Base-by-base conservation (phyloP, 2,888 invertebrate species). In the Drosophila flavopinicola region DNA sequence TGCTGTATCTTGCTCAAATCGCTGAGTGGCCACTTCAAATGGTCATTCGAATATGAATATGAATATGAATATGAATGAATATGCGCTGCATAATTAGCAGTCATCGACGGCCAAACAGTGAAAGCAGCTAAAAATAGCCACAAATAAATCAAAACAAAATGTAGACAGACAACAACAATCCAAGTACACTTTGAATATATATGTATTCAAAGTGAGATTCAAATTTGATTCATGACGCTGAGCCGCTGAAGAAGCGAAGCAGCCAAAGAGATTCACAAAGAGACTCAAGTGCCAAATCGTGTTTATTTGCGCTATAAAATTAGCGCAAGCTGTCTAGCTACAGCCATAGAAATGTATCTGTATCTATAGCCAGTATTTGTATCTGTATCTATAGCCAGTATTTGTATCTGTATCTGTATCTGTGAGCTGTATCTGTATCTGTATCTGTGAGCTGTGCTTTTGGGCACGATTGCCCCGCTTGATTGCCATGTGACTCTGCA, bases 281-380 rank as follows among this genome's bases (percentile, higher is more conserved):
- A 48, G 70, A 56, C 77, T 83, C 82, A 83, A 83, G 87, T 87
- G 87, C 53, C 73, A 85, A 83, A 83, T 87, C 82, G 87, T 83
- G 82, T 83, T 87, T 83, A 74, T 83, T 87, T 87, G 74, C 78
- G 79, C 79, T 75, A 65, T 63, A 76, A 87, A 83, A 87, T 87
- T 83, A 83, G 80, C 83, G 74, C 85, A 75, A 57, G 45, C 32
- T 33, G 44, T 58, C 41, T 42, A 20, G 11, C 15, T 35, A 17
- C 6, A 41, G 30, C 32, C 25, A 23, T 25, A 39, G 27, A 56
- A 29, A 29, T 60, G 27, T 53, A 53, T 30, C 44, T 66, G 27
- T 60, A 32, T 44, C 37, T 45, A 20, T 29, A n/a, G 56, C 20
- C 7, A 15, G 30, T 52, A 35, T 29, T 32, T 53, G 24, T 37